A percentile compares a stretch with the other conserved stretches of the same genome.
Evolutionary conservation across 2,797 vertebrate genomes (phyloP).

Genomic region (Loriculus beryllinus): DNA sequence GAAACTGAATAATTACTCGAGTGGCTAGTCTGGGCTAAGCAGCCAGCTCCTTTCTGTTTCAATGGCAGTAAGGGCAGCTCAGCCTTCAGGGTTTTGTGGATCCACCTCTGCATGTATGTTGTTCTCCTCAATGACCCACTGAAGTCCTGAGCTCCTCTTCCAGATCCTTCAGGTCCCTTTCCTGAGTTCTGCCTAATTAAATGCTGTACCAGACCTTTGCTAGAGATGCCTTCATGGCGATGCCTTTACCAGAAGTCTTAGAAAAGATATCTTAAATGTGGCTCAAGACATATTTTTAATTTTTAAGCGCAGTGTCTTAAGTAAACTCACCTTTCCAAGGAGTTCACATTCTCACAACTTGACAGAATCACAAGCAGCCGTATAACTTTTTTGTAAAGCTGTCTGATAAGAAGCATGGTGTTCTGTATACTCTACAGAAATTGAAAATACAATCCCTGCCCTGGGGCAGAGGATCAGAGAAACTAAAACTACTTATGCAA

Average conservation of each 20-base stretch:
- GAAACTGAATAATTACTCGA: background rate
- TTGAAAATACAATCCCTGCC: background rate
- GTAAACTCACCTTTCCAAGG: background rate
- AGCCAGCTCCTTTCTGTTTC: background rate
- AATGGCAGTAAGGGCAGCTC: background rate
- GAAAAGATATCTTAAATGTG: background rate
- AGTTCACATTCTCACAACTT: background rate
- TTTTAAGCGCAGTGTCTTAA: background rate
- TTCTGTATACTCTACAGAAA: background rate
- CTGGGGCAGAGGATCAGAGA: background rate
- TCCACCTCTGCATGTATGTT: background rate
- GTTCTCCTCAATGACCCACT: background rate
- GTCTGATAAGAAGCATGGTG: background rate
- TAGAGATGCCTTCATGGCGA: background rate
- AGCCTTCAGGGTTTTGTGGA: background rate
- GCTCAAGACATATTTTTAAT: background rate
- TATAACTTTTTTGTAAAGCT: conserved; percentile 4
- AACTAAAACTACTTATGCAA: background rate
- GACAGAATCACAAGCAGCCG: background rate
- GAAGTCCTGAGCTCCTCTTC: background rate
- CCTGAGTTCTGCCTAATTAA: background rate
- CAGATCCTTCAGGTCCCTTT: background rate
- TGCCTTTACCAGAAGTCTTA: background rate
- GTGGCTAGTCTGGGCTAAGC: background rate
- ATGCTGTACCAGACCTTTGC: background rate